Conservation (phyloP, 2,888 invertebrate species). For the Amblyjoppa fuscipennis region DNA sequence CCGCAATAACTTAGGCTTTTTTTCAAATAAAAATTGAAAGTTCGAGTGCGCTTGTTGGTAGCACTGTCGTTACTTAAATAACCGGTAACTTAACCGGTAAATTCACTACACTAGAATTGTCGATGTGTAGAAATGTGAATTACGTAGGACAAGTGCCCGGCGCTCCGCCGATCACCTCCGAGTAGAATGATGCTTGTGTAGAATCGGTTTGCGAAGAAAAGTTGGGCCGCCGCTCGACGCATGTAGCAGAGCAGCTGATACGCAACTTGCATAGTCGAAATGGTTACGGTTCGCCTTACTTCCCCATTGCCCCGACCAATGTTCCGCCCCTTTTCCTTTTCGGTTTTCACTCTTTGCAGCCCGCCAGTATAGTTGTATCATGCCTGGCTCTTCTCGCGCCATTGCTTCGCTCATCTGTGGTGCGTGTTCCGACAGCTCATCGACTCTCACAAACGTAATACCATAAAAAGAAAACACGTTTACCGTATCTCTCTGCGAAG, state of each 20-base stretch:
- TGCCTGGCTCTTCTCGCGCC: slow-evolving; percentile 25
- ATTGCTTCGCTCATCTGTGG: slow-evolving; percentile 22
- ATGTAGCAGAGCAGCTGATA: not conserved
- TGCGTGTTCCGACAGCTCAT: slow-evolving; percentile 30
- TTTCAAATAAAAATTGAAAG: too few species aligned
- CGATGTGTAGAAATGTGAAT: too few species aligned
- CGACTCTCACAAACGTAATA: slow-evolving; percentile 38
- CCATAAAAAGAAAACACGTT: not conserved
- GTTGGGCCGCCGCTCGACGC: too few species aligned
- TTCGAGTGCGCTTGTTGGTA: too few species aligned
- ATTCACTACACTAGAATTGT: not conserved
- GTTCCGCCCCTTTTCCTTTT: slow-evolving; percentile 9
- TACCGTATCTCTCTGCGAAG: not conserved
- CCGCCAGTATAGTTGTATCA: not conserved
- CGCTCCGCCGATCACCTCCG: too few species aligned
- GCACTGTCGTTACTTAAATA: too few species aligned
- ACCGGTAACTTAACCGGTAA: not conserved
- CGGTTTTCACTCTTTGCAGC: slow-evolving; percentile 38
- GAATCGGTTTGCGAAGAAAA: too few species aligned
- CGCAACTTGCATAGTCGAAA: not conserved
- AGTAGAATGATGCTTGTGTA: too few species aligned
- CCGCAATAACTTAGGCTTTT: too few species aligned
- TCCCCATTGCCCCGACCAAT: not conserved
- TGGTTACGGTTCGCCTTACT: not conserved
- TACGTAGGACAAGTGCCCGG: too few species aligned